Evolutionary conservation across 2,888 invertebrate genomes (phyloP).

Genomic region (Girardia tigrina): DNA sequence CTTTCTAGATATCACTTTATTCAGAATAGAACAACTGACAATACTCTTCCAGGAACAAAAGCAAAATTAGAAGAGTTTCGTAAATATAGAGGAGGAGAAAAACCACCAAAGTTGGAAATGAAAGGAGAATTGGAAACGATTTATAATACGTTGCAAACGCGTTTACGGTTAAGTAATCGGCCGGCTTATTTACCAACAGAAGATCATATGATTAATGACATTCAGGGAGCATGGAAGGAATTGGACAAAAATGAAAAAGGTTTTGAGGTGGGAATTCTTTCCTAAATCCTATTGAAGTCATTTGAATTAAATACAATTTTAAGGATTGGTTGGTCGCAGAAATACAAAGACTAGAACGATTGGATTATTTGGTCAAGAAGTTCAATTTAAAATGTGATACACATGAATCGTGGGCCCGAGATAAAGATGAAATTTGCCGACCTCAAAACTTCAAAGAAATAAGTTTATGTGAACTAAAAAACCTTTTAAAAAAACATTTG

Average conservation of each 20-base stretch:
- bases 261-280: constrained; percentile 56
- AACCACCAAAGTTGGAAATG: constrained; percentile 97
- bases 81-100: constrained; percentile 92
- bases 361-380: constrained; percentile 97
- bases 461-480: constrained; percentile 80
- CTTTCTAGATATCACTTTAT: no score
- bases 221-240: constrained; percentile 91
- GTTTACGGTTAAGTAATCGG: constrained; percentile 86
- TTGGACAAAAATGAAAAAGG: constrained; percentile 91
- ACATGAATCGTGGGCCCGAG: constrained; percentile 87
- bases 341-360: constrained; percentile 63
- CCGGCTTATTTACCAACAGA: constrained; percentile 98
- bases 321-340: constrained; percentile 73
- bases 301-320: not conserved
- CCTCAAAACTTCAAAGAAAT: constrained; percentile 92
- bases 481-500: constrained; percentile 97
- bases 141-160: constrained; percentile 98
- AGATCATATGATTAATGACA: constrained; percentile 94
- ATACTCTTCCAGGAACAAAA: constrained; percentile 82
- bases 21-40: constrained; percentile 65
- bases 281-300: not conserved
- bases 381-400: constrained; percentile 99
- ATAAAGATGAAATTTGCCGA: constrained; percentile 94
- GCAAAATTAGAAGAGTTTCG: constrained; percentile 96
- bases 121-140: constrained; percentile 97